Evolutionary conservation across 2,888 invertebrate species (phyloP), one percentile per base, ranked within the genome.

Genomic region (Ommatoiulus sabulosus): DNA sequence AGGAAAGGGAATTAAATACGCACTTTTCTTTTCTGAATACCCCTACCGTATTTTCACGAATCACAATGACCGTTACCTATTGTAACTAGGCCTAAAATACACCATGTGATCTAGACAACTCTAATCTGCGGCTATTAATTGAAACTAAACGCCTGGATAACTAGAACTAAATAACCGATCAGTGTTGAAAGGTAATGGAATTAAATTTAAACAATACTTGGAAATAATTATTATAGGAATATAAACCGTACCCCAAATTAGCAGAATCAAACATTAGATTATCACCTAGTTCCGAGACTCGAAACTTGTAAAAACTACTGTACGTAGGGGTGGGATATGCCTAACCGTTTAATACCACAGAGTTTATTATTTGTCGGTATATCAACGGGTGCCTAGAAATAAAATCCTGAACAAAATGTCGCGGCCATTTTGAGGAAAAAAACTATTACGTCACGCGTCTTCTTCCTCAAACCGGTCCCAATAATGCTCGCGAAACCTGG

Each of bases 391-490:
- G 35, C 35, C 80, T 80, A 80, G 7, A 57, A 80, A 35, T 24
- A 8, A 72, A 6, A 52, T 4, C 24, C n/a, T 72, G 10, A 24
- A 5, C 10, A 35, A 12, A 80, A 80, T 4, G 35, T 0, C 7
- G 15, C 80, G 80, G 80, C 80, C 80, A 80, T 80, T 35, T 80
- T 80, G 24, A 10, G 72, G 12, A 12, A 24, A 72, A 48, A 35
- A 57, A n/a, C 7, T 5, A 57, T 24, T 72, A 72, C 35, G 35
- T 80, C 80, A 80, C 57, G 17, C 17, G 35, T 43, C 80, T 72
- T 72, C 80, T 35, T 80, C 80, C 15, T 35, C 72, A 24, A 80
- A 80, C 80, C 35, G 80, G 80, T 80, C 35, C 35, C 57, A 57
- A 57, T n/a, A 52, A 57, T 6, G 57, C 57, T 57, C 3, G 57